These are phyloP conservation scores for Gibbula magus DNA, from an alignment of 2,888 invertebrate genomes.

Conservation along the genomic window DNA sequence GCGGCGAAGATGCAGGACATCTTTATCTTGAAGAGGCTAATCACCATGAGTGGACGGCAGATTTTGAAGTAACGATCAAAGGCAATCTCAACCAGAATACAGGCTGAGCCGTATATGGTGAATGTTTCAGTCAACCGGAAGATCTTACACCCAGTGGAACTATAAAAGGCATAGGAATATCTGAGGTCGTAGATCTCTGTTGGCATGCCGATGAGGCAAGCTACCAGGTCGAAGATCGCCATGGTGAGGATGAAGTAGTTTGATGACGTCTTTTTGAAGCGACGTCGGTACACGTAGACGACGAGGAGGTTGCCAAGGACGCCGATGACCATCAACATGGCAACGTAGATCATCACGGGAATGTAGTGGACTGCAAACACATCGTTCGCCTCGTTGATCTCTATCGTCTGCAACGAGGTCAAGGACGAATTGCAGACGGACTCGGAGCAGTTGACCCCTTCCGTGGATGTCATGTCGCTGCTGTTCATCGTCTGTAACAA, in stretches of 20 bases:
- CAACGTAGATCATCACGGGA: conserved; percentile 60
- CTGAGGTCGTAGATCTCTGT: conserved; percentile 61
- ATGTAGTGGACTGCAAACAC: conserved; percentile 55
- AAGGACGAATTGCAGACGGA: conserved; percentile 15
- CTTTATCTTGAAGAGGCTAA: conserved; percentile 57
- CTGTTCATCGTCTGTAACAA: conserved; percentile 8
- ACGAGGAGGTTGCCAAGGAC: conserved; percentile 61
- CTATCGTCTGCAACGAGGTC: not conserved
- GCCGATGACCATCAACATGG: conserved; percentile 57
- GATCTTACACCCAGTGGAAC: conserved; percentile 58
- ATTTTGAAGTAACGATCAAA: conserved; percentile 68
- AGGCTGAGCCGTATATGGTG: conserved; percentile 61
- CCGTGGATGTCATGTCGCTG: not conserved
- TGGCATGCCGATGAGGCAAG: conserved; percentile 63
- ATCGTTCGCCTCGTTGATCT: conserved; percentile 35
- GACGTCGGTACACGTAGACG: conserved; percentile 58
- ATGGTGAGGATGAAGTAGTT: conserved; percentile 66
- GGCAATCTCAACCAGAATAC: conserved; percentile 63
- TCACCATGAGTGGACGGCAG: conserved; percentile 58
- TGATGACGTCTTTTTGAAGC: conserved; percentile 61
- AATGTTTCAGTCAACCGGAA: conserved; percentile 58
- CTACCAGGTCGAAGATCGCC: conserved; percentile 65
- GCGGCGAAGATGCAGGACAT: conserved; percentile 56
- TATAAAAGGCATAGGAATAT: conserved; percentile 62
- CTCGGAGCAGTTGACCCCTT: not conserved